Percentiles rank a stretch among this genome's conserved stretches.
These are phyloP conservation scores for Ophion ellenae DNA, from an alignment of 2,888 invertebrate genomes.

Conservation along the genomic window DNA sequence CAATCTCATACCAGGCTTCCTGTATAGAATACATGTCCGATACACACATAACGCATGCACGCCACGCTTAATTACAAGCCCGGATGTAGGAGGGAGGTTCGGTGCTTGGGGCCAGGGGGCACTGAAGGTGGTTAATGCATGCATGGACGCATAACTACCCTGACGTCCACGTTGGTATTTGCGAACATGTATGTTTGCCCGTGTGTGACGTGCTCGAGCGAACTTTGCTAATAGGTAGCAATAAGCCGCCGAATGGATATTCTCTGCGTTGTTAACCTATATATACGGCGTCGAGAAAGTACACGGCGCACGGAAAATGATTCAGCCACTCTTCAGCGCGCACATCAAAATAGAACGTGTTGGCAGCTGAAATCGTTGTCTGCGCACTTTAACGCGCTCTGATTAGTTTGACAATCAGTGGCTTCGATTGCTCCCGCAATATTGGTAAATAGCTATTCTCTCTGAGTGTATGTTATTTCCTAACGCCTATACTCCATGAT, in stretches of 20 bases:
- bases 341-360: no score
- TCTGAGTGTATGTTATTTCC: no score
- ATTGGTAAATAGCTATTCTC: no score
- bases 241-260: slow-evolving; percentile 28
- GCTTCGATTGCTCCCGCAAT: no score
- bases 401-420: no score
- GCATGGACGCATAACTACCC: slow-evolving; percentile 28
- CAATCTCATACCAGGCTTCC: slow-evolving; percentile 12
- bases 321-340: not conserved
- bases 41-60: slow-evolving; percentile 54
- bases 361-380: no score
- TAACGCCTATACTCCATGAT: no score
- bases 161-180: slow-evolving; percentile 43
- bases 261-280: not conserved
- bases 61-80: slow-evolving; percentile 58
- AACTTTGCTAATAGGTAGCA: slow-evolving; percentile 58
- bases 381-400: no score
- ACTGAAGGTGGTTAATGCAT: slow-evolving; percentile 22
- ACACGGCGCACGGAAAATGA: slow-evolving; percentile 7
- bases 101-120: not conserved
- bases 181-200: slow-evolving; percentile 39
- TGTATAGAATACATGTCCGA: slow-evolving; percentile 46
- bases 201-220: slow-evolving; percentile 43
- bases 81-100: slow-evolving; percentile 34
- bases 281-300: not conserved